Conservation (phyloP, 2,888 invertebrate genomes). For the Ornithoptera alexandrae region DNA sequence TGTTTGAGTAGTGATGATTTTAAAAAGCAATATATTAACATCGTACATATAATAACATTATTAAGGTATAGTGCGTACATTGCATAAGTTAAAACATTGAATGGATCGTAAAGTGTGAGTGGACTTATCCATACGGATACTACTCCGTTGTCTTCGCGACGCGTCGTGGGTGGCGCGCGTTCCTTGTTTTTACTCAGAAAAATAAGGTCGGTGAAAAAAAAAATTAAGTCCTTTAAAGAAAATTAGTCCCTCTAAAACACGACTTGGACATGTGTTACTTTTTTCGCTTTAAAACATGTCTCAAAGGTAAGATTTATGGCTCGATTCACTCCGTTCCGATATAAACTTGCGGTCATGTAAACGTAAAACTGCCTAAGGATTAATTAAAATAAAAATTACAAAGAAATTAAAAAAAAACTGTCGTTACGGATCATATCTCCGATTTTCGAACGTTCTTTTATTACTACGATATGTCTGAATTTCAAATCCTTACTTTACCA, state of each 20-base stretch:
- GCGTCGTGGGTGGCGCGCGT: slow-evolving; percentile 72
- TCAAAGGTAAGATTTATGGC: slow-evolving; percentile 69
- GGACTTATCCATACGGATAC: slow-evolving; percentile 40
- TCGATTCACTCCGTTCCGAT: slow-evolving; percentile 53
- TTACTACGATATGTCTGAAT: slow-evolving; percentile 59
- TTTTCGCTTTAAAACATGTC: slow-evolving; percentile 75
- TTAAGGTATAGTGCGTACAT: neutral
- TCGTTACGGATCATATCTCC: slow-evolving; percentile 33
- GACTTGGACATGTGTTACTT: slow-evolving; percentile 76
- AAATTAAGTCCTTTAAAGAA: slow-evolving; percentile 63
- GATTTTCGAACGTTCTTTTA: slow-evolving; percentile 34
- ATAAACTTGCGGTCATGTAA: slow-evolving; percentile 65
- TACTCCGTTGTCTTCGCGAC: slow-evolving; percentile 46
- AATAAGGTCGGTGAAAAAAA: slow-evolving; percentile 49
- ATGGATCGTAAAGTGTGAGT: slow-evolving; percentile 39
- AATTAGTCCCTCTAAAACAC: slow-evolving; percentile 79
- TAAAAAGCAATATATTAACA: no score
- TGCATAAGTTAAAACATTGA: neutral
- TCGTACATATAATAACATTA: no score
- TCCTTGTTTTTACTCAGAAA: slow-evolving; percentile 52
- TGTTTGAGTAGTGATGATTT: no score
- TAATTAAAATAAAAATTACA: slow-evolving; percentile 45
- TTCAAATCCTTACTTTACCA: slow-evolving; percentile 49
- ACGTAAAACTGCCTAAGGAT: slow-evolving; percentile 53
- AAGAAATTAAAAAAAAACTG: slow-evolving; percentile 26